These are phyloP conservation scores for Leptogaster cylindrica DNA, from an alignment of 2,888 invertebrate genomes.

Conservation along the genomic window DNA sequence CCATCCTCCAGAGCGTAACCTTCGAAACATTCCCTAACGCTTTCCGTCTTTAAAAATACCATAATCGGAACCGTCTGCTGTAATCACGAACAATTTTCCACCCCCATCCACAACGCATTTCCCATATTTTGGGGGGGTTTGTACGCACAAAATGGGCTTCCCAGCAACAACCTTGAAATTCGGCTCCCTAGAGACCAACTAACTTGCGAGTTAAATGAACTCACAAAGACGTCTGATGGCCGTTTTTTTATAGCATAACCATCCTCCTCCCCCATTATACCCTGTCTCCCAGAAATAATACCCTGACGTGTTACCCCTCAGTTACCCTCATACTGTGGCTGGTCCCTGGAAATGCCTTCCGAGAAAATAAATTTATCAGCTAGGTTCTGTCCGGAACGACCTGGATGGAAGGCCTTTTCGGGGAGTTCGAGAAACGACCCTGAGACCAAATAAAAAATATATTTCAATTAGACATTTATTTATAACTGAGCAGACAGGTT, in stretches of 20 bases:
- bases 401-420: not conserved
- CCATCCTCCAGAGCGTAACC: not conserved
- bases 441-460: constrained; percentile 21
- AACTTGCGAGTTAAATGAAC: constrained; percentile 45
- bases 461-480: constrained; percentile 33
- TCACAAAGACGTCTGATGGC: constrained; percentile 35
- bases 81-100: constrained; percentile 27
- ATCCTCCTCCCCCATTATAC: not conserved
- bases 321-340: not conserved
- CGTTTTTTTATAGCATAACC: constrained; percentile 14
- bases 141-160: constrained; percentile 17
- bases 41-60: constrained; percentile 9
- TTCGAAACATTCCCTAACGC: not conserved
- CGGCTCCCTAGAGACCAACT: constrained; percentile 16
- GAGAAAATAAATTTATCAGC: not conserved
- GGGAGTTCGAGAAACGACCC: not conserved
- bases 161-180: constrained; percentile 43
- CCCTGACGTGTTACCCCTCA: constrained; percentile 14
- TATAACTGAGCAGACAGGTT: constrained; percentile 12
- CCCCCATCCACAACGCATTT: not conserved
- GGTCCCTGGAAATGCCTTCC: not conserved
- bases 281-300: constrained; percentile 15
- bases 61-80: constrained; percentile 27
- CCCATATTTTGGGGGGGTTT: not conserved
- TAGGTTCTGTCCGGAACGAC: not conserved